These are phyloP conservation scores for Drosophila nr. fundita DNA, from an alignment of 2,888 invertebrate genomes.

Conservation along the genomic window DNA sequence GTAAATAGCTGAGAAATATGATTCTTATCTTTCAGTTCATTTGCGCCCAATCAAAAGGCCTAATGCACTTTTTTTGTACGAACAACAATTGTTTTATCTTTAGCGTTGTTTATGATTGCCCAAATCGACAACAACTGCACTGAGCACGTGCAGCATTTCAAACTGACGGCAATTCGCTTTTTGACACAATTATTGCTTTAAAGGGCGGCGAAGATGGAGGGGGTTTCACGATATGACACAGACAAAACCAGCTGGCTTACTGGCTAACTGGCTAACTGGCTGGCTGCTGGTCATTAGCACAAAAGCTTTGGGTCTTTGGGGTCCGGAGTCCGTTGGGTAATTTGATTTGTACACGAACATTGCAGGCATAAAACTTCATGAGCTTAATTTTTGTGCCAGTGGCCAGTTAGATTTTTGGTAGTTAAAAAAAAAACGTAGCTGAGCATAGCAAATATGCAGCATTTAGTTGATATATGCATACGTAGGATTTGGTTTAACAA, in stretches of 20 bases:
- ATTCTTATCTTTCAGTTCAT: conserved; percentile 30
- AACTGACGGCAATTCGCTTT: conserved; percentile 50
- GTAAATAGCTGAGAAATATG: conserved; percentile 12
- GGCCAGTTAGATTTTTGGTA: conserved; percentile 1
- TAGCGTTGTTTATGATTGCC: conserved; percentile 33
- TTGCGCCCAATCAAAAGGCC: conserved; percentile 23
- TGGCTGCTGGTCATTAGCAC: conserved; percentile 52
- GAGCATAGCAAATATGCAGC: not conserved
- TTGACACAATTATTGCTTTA: conserved; percentile 67
- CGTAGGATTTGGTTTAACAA: not conserved
- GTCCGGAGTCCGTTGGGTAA: conserved; percentile 48
- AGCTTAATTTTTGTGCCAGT: conserved; percentile 37
- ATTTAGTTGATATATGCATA: not conserved
- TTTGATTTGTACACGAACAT: conserved; percentile 63
- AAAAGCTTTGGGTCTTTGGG: conserved; percentile 28
- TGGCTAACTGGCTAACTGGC: conserved; percentile 14
- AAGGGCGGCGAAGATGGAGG: conserved; percentile 3
- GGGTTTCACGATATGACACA: conserved; percentile 28
- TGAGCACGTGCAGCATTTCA: conserved; percentile 68
- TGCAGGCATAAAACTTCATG: conserved; percentile 43
- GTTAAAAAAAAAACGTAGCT: not conserved
- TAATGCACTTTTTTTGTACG: conserved; percentile 47
- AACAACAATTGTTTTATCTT: conserved; percentile 53
- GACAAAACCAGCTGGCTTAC: conserved; percentile 35
- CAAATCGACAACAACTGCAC: conserved; percentile 5